phyloP scores from a whole-genome alignment of 2,113 vertebrate species.

The Lophotis ruficrista region DNA sequence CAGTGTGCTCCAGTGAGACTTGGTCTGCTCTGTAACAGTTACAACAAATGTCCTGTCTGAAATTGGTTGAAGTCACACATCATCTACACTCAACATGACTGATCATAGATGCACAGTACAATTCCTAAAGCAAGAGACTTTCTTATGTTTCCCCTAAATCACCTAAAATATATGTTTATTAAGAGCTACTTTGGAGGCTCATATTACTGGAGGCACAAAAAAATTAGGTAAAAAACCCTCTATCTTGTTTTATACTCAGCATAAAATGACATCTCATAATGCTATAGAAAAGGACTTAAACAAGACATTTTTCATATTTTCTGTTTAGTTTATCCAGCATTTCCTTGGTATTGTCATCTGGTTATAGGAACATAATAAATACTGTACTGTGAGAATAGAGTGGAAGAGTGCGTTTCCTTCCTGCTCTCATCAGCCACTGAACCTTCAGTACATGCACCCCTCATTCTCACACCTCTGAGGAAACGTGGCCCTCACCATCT shows the following conservation, averaged over 20 bases:
- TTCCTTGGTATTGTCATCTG: not conserved
- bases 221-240: not conserved
- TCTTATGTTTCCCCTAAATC: not conserved
- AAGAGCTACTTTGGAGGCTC: not conserved
- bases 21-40: not conserved
- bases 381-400: not conserved
- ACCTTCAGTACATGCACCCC: not conserved
- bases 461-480: not conserved
- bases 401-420: not conserved
- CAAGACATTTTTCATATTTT: not conserved
- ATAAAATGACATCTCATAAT: not conserved
- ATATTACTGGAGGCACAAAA: not conserved
- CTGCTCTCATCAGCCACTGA: not conserved
- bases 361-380: not conserved
- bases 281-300: not conserved
- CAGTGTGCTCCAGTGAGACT: rapidly evolving
- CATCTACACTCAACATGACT: not conserved
- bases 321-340: not conserved
- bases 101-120: not conserved
- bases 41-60: not conserved
- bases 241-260: not conserved
- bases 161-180: not conserved
- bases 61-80: not conserved
- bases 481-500: not conserved
- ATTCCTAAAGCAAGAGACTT: not conserved